phyloP scores from a whole-genome alignment of 1,140 invertebrate species.

The Scaptomyza pallida region DNA sequence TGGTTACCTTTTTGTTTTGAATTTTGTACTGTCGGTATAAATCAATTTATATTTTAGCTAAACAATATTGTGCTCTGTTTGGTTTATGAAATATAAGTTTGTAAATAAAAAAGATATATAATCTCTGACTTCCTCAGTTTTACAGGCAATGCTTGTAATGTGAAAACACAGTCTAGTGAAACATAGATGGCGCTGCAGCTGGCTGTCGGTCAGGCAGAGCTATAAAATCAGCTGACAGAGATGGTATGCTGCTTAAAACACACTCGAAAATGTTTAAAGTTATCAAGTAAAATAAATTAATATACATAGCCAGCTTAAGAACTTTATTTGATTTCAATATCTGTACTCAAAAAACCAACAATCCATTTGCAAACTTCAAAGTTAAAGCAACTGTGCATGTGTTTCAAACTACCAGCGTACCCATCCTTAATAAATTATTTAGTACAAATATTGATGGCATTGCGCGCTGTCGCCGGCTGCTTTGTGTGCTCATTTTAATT shows the following conservation, averaged over 20 bases:
- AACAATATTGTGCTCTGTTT: conserved; percentile 8
- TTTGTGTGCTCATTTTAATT: conserved; percentile 3
- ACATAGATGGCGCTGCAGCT: conserved; percentile 22
- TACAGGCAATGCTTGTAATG: no score
- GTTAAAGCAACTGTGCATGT: no score
- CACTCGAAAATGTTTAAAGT: no score
- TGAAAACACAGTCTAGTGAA: background rate
- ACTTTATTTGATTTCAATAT: no score
- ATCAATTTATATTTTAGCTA: conserved; percentile 30
- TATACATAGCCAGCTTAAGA: no score
- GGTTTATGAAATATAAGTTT: background rate
- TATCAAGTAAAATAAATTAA: no score
- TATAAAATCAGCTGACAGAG: conserved; percentile 6
- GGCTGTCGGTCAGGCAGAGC: conserved; percentile 3
- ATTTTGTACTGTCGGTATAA: conserved; percentile 46
- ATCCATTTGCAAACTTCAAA: no score
- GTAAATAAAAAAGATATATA: conserved; percentile 21
- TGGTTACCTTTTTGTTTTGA: conserved; percentile 31
- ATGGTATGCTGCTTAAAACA: background rate
- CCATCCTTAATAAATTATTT: background rate
- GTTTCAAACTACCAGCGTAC: conserved; percentile 35
- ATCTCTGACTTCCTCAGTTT: conserved; percentile 40
- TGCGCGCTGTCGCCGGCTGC: conserved; percentile 21
- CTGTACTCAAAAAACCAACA: no score
- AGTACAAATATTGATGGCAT: conserved; percentile 13